Percentiles rank a stretch among this genome's conserved stretches.
Conservation (phyloP, 64 coral and sea anemone species). For the Dendrophyllia cribrosa region DNA sequence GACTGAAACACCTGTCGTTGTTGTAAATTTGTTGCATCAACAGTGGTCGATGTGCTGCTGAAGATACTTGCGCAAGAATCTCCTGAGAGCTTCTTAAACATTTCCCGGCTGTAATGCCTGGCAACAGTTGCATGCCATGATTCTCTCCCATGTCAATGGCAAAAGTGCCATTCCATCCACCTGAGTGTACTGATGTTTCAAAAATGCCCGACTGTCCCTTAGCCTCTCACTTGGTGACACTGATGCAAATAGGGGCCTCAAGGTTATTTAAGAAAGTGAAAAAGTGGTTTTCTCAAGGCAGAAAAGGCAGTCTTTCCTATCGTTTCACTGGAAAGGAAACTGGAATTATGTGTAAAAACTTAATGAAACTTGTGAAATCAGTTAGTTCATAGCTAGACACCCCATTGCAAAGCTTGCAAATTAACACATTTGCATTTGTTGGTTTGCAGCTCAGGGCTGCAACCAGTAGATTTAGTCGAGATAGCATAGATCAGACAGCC, state of each 20-base stretch:
- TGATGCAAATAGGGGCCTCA: constrained; percentile 50
- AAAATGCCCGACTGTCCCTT: constrained; percentile 32
- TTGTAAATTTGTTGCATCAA: too few species aligned
- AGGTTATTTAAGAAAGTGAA: constrained; percentile 53
- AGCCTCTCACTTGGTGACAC: constrained; percentile 14
- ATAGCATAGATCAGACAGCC: constrained; percentile 33
- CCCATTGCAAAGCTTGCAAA: constrained; percentile 17
- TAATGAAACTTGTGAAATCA: constrained; percentile 54
- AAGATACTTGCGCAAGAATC: too few species aligned
- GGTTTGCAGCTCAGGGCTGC: constrained; percentile 73
- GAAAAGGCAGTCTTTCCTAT: constrained; percentile 54
- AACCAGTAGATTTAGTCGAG: constrained; percentile 47
- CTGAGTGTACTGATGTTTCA: not conserved
- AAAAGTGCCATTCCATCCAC: constrained; percentile 16
- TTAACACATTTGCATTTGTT: constrained; percentile 60
- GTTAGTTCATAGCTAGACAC: constrained; percentile 41
- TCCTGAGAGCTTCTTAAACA: too few species aligned
- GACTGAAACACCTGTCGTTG: too few species aligned
- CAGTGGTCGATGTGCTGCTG: too few species aligned
- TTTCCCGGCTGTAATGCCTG: constrained; percentile 17
- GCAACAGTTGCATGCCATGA: constrained; percentile 43
- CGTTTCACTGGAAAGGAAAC: constrained; percentile 82
- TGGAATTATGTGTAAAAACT: constrained; percentile 62
- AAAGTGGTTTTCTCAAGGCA: constrained; percentile 52
- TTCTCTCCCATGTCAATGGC: constrained; percentile 19